Base-by-base conservation (phyloP, 2,113 vertebrate genomes). In the Toxotes chatareus region DNA sequence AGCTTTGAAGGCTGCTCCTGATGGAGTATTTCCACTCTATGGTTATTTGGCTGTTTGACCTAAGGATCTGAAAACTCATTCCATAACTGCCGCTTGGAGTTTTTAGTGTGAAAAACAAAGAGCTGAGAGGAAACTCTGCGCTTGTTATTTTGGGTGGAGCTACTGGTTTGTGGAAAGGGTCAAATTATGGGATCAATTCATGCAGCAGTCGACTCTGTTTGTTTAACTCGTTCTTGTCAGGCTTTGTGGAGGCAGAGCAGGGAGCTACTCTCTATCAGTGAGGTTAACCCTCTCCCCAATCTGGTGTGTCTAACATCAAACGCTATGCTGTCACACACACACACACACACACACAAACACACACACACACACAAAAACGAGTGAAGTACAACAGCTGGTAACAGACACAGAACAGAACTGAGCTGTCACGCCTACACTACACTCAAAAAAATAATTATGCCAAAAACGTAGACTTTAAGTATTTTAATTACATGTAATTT, bases 301-400 rank as follows among this genome's bases (percentile, higher is more conserved):
- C 82, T 86, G 76, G 82, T 83, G 89, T 77, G 71, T 76, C 66
- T 59, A 79, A 90, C 91, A 89, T 89, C 90, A 90, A 89, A 90
- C 81, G 77, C 38, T 59, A 23, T 53, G 61, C 76, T 75, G 49
- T 59, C 66, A n/a, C 56, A 68, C 69, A 62, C 68, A 67, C 79
- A 42, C 81, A 73, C 70, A 51, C 83, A 73, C 32, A 56, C 62
- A 42, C 66, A 65, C 62, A 73, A 76, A 77, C 65, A 67, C 53
- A 78, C 63, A n/a, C 63, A 59, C 59, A 34, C 76, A 71, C 59
- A 76, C 61, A 44, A 1, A 82, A 77, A 81, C 75, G 10, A 71
- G 53, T 79, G 64, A 85, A 79, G 65, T 40, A 68, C 70, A 91
- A 91, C 90, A 91, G 87, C 85, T 86, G 88, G 83, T 80, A 78